Base-by-base conservation (phyloP, 2,888 invertebrate genomes). In the Notodonta ziczac region DNA sequence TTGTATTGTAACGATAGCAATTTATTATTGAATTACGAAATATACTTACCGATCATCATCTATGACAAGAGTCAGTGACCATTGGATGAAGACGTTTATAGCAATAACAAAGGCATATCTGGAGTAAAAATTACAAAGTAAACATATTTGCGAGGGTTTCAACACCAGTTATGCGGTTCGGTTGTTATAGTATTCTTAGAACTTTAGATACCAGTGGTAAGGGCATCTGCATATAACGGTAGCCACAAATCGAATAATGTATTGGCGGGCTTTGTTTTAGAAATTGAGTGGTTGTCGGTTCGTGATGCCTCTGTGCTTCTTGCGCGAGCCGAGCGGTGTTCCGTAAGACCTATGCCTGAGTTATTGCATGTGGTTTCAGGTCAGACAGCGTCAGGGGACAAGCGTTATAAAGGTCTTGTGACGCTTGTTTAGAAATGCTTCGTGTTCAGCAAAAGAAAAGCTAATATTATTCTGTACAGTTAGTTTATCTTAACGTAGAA, bases 221-320 rank as follows among this genome's bases (percentile, higher is more conserved):
- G 74, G 78, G 78, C 63, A 71, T 73, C 74, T 80, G 77, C 80
- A 80, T 80, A 81, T 91, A 92, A 91, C 92, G 91, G 92, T 91
- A 91, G 93, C 89, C 66, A 73, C 79, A 74, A 78, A 78, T 82
- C 81, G 89, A 87, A 87, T 89, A 90, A 89, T 91, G 87, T 83
- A 86, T 85, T 84, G 84, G 84, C 81, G 80, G 81, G 86, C 88
- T 92, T 91, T 90, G 92, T 90, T 89, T 91, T 87, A 84, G 87
- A 88, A 90, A 92, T 92, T 89, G 92, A 90, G 89, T 88, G 88
- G 89, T 89, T 84, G 80, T 74, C 58, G 57, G 72, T 68, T 91
- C 91, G 91, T 91, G 91, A 90, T 82, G 86, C 77, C 70, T 72
- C 74, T 84, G 85, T 74, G 85, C 86, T 84, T 88, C 87, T 86